Conservation (phyloP, 2,113 vertebrate species). For the Shinisaurus crocodilurus region DNA sequence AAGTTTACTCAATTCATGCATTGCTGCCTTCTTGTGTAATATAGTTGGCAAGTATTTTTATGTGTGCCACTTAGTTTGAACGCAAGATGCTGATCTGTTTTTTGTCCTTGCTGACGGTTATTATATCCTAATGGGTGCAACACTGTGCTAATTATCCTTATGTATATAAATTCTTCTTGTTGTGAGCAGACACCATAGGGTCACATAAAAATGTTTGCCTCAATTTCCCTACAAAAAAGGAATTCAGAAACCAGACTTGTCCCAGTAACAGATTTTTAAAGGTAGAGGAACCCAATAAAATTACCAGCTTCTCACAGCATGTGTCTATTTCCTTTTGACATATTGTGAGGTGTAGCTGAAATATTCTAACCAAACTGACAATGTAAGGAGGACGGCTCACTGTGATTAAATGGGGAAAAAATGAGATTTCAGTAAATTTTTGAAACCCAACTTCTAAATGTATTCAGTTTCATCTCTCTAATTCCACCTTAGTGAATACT, state of each 20-base stretch:
- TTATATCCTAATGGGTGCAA: constrained; percentile 95
- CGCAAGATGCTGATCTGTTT: constrained; percentile 89
- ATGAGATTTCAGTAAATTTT: constrained; percentile 73
- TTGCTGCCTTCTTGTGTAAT: constrained; percentile 65
- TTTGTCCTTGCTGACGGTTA: constrained; percentile 94
- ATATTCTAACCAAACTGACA: constrained; percentile 89
- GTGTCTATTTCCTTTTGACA: constrained; percentile 85
- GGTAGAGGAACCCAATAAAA: constrained; percentile 89
- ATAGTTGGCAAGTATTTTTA: constrained; percentile 79
- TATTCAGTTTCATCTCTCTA: constrained; percentile 65
- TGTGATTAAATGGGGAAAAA: constrained; percentile 79
- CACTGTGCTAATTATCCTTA: constrained; percentile 93
- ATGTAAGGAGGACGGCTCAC: constrained; percentile 83
- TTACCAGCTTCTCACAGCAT: constrained; percentile 89
- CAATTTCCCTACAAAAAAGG: constrained; percentile 87
- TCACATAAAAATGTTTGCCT: constrained; percentile 93
- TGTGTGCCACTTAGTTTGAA: constrained; percentile 89
- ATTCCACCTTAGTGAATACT: constrained; percentile 53
- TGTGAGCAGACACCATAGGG: constrained; percentile 89
- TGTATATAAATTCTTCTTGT: constrained; percentile 92
- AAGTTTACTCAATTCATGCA: constrained; percentile 59
- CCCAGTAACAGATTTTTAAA: constrained; percentile 87
- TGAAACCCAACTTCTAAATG: constrained; percentile 74
- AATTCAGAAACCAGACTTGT: constrained; percentile 85
- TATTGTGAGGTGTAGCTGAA: constrained; percentile 92